These are phyloP conservation scores for Dasyprocta punctata DNA, from an alignment of 2,113 vertebrate species.

Conservation along the genomic window DNA sequence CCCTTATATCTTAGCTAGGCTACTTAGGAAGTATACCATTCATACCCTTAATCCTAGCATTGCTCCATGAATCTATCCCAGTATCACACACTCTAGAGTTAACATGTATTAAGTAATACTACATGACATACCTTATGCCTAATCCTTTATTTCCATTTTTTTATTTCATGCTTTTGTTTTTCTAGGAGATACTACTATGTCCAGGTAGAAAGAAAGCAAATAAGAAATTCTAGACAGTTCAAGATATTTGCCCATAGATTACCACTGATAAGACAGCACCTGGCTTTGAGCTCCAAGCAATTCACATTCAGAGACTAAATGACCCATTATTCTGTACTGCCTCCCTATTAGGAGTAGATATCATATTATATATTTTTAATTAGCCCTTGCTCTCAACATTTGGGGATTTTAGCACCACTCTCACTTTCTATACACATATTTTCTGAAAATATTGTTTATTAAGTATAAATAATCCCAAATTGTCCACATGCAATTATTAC, in stretches of 20 bases:
- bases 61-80: too few species aligned
- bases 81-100: neutral
- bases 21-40: too few species aligned
- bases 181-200: neutral
- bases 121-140: neutral
- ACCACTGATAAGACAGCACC: neutral
- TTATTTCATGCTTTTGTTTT: neutral
- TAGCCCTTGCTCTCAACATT: neutral
- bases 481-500: neutral
- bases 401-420: neutral
- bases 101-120: neutral
- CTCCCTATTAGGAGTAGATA: neutral
- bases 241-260: neutral
- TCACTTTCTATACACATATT: neutral
- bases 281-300: neutral
- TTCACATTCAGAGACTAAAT: neutral
- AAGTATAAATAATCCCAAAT: neutral
- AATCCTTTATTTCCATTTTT: neutral
- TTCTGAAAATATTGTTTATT: neutral
- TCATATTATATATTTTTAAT: neutral
- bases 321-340: neutral
- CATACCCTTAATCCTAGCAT: too few species aligned
- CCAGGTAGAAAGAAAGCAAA: neutral
- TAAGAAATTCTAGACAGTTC: neutral
- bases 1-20: too few species aligned